Evolutionary conservation across 1,140 invertebrate species (phyloP).

Genomic region (Drosophila mauritiana): DNA sequence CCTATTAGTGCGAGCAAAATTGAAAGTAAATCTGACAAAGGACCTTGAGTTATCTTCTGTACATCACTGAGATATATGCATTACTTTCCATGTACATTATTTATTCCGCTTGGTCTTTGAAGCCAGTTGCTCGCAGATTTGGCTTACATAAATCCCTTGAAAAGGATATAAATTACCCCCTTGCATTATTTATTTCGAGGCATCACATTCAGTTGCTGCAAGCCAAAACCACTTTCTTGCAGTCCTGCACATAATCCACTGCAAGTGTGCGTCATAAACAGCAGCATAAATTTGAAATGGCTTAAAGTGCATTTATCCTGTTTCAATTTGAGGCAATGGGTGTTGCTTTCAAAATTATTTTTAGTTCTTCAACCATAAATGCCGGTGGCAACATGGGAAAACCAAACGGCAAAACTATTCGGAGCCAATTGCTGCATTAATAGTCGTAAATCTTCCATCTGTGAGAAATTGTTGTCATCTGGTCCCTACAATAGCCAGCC

Average conservation of each 20-base stretch:
- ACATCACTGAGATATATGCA: not conserved
- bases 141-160: not conserved
- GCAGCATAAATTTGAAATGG: constrained; percentile 12
- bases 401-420: constrained; percentile 15
- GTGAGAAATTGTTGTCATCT: constrained; percentile 46
- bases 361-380: constrained; percentile 6
- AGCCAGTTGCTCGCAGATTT: not conserved
- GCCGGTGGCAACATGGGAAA: not conserved
- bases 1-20: constrained; percentile 34
- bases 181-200: not conserved
- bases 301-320: not conserved
- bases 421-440: constrained; percentile 24
- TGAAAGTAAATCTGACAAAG: not conserved
- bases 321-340: constrained; percentile 3
- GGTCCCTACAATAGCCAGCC: constrained; percentile 13
- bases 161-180: not conserved
- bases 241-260: constrained; percentile 12
- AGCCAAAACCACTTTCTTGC: not conserved
- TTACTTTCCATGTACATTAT: not conserved
- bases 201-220: not conserved
- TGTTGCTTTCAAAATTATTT: not conserved
- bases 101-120: not conserved
- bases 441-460: constrained; percentile 35
- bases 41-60: not conserved
- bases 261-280: constrained; percentile 24